A percentile compares a stretch with the other conserved stretches of the same genome.
Evolutionary conservation across 2,797 vertebrate species (phyloP).

Genomic region (Propithecus deckenii): DNA sequence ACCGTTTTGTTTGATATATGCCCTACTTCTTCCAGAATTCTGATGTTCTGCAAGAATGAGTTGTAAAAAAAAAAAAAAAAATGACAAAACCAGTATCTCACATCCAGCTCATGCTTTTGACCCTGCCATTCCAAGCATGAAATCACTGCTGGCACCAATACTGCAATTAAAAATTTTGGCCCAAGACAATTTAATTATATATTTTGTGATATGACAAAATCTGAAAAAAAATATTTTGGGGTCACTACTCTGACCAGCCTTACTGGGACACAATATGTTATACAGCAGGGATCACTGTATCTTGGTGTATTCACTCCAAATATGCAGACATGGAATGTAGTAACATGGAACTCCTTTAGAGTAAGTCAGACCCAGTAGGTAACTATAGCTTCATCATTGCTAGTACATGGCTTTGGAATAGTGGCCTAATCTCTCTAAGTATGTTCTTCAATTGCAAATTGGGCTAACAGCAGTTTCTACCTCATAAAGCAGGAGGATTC

Average conservation of each 20-base stretch:
- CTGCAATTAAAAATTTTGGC: background rate
- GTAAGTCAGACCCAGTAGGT: background rate
- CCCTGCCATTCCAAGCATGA: background rate
- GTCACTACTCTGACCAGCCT: background rate
- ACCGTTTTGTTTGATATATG: background rate
- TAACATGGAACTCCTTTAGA: background rate
- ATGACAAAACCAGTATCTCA: background rate
- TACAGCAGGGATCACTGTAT: background rate
- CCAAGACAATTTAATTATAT: slow-evolving; percentile 1
- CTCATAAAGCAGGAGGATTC: background rate
- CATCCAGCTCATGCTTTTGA: background rate
- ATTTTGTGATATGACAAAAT: background rate
- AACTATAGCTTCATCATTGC: background rate
- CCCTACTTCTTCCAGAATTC: background rate
- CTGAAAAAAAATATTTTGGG: background rate
- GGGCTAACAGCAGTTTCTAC: background rate
- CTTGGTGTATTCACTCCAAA: background rate
- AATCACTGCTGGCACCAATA: background rate
- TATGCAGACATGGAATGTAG: background rate
- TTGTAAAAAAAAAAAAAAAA: background rate
- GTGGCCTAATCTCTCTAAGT: background rate
- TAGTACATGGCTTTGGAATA: background rate
- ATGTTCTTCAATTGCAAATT: background rate
- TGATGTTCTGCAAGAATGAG: background rate
- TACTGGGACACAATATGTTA: background rate